Conservation (phyloP, 1,140 invertebrate species). For the Littorina saxatilis region DNA sequence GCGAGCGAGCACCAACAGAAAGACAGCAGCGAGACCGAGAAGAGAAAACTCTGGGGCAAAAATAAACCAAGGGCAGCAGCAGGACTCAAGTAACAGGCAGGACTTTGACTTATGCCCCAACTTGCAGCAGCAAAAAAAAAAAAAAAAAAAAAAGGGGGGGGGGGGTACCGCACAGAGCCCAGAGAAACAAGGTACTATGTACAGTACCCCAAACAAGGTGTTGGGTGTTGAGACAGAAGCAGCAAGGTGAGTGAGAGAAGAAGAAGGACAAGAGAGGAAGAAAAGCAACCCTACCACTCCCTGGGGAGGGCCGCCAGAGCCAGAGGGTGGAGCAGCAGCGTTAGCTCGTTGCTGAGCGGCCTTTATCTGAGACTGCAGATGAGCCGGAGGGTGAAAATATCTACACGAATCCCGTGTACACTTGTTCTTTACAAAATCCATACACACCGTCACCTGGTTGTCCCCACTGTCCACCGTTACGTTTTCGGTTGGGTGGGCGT, state of each 20-base stretch:
- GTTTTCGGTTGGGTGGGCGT: conserved; percentile 96
- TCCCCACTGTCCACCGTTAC: conserved; percentile 88
- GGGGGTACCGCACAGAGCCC: no score
- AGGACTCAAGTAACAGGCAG: no score
- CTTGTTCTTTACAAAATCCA: conserved; percentile 97
- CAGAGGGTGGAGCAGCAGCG: conserved; percentile 76
- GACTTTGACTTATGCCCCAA: no score
- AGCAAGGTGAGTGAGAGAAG: conserved; percentile 44
- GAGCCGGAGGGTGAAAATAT: conserved; percentile 84
- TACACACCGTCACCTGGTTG: conserved; percentile 96
- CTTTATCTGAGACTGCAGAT: conserved; percentile 99
- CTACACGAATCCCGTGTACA: conserved; percentile 94
- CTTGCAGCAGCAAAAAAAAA: no score
- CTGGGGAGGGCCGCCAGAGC: conserved; percentile 48
- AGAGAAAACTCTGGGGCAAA: no score
- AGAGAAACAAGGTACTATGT: no score
- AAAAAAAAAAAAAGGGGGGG: conserved; percentile 19
- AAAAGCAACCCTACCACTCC: conserved; percentile 82
- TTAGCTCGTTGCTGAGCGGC: conserved; percentile 88
- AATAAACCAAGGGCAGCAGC: no score
- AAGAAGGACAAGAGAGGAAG: conserved; percentile 25
- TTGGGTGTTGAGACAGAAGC: conserved; percentile 28
- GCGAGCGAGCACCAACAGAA: no score
- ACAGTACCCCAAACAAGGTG: no score
- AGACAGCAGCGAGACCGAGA: no score